Base-by-base conservation (phyloP, 2,113 vertebrate species). In the Thalassarche chlororhynchos region DNA sequence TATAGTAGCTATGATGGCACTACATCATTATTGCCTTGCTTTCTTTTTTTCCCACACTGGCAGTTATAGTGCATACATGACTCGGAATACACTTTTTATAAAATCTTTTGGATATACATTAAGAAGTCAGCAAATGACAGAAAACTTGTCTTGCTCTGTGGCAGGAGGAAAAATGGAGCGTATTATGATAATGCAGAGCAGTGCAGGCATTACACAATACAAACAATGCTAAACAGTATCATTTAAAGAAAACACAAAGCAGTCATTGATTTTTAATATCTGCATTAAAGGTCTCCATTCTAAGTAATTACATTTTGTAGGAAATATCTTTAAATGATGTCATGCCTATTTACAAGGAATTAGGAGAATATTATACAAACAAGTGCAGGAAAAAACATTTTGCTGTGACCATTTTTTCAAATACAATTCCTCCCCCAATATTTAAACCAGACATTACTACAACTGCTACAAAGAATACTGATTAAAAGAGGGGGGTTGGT, bases 181-280 rank as follows among this genome's bases (percentile, higher is more conserved):
- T 38, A 89, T 97, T 86, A 93, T 85, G 81, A 46, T 83, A 96
- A 96, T 69, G 31, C 21, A 65, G 66, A 87, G 57, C 87, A 57
- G n/a, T 20, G 70, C 24, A 85, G 34, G 78, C 94, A 79, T 85
- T 72, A 69, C 80, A 83, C 84, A 83, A 87, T 77, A 47, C 95
- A 94, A 95, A 94, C 96, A 96, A 69, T 54, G 52, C 87, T 76
- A 77, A 96, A 78, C 70, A 95, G 32, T 52, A 31, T 70, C 70
- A 68, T n/a, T 93, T 82, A 89, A 78, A 94, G 93, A 79, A 95
- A 93, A 94, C 55, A 95, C 29, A 91, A 95, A 96, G 95, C 86
- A 96, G 84, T 77, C 64, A 84, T 84, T 92, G 93, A 96, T 89
- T 96, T 97, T 95, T 97, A 98, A 95, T 96, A 98, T 70, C 86